Percentiles rank a stretch among this genome's conserved stretches.
phyloP scores from a whole-genome alignment of 1,140 invertebrate species.

The Drosophila sulfurigaster region DNA sequence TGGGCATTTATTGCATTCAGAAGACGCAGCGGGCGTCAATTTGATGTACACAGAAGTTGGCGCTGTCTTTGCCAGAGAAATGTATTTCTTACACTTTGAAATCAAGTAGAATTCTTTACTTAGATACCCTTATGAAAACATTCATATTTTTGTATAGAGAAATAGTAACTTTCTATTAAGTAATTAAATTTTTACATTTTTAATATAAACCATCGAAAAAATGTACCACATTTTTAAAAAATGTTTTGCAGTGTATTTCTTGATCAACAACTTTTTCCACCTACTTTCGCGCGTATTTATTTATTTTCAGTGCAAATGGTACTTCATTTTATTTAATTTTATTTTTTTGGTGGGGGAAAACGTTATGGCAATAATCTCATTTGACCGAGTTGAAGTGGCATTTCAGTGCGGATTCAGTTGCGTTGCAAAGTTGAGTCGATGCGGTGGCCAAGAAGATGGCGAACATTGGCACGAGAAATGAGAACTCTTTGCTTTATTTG shows the following conservation, averaged over 20 bases:
- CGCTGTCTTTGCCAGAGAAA: constrained; percentile 23
- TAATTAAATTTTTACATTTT: too few species aligned
- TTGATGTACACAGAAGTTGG: constrained; percentile 24
- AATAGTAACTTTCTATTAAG: too few species aligned
- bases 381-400: constrained; percentile 39
- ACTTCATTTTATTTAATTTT: constrained; percentile 3
- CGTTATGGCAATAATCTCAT: constrained; percentile 69
- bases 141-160: too few species aligned
- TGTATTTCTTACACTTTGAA: constrained; percentile 25
- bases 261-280: background rate
- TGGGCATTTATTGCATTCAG: constrained; percentile 47
- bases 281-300: background rate
- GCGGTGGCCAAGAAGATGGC: constrained; percentile 11
- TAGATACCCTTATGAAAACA: background rate
- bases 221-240: too few species aligned
- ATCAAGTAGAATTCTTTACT: constrained; percentile 5
- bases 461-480: background rate
- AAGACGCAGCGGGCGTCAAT: constrained; percentile 59
- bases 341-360: constrained; percentile 28
- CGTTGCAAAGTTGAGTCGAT: constrained; percentile 68
- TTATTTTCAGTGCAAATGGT: background rate
- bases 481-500: constrained; percentile 48
- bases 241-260: background rate
- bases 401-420: constrained; percentile 36
- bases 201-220: too few species aligned